Conservation (phyloP, 2,797 vertebrate species). For the Poecile montanus region DNA sequence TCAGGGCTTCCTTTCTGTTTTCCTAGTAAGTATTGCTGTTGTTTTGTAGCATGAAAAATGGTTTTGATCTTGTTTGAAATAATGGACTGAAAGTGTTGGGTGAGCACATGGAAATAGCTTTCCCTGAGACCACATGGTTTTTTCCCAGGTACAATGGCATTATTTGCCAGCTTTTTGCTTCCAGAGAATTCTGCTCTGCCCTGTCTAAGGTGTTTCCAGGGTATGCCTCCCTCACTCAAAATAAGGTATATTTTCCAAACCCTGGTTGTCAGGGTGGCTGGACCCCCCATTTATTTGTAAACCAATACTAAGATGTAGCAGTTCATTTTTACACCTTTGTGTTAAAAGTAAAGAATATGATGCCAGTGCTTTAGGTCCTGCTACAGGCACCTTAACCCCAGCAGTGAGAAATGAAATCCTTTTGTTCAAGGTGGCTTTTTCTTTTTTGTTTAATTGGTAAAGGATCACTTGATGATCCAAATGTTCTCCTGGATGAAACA, state of each 20-base stretch:
- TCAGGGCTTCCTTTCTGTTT: background rate
- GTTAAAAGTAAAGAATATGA: background rate
- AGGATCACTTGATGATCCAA: conserved; percentile 74
- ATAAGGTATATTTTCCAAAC: background rate
- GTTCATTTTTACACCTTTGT: background rate
- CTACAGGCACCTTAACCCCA: background rate
- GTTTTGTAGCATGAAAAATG: background rate
- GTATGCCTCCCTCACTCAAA: background rate
- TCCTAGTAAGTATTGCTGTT: background rate
- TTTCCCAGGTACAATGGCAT: background rate
- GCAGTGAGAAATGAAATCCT: background rate
- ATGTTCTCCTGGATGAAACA: background rate
- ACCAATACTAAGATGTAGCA: background rate
- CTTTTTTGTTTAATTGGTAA: background rate
- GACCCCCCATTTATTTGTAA: background rate
- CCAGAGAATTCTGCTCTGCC: background rate
- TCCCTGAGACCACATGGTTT: background rate
- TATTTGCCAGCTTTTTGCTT: background rate
- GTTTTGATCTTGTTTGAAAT: background rate
- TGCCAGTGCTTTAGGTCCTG: background rate
- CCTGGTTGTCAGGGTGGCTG: background rate
- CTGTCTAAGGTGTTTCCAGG: background rate
- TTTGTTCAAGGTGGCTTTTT: conserved; percentile 5
- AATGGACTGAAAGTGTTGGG: background rate
- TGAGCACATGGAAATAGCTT: background rate